A percentile compares a stretch with the other conserved stretches of the same genome.
Conservation (phyloP, 2,888 invertebrate genomes). For the Cryptophagus acutangulus region DNA sequence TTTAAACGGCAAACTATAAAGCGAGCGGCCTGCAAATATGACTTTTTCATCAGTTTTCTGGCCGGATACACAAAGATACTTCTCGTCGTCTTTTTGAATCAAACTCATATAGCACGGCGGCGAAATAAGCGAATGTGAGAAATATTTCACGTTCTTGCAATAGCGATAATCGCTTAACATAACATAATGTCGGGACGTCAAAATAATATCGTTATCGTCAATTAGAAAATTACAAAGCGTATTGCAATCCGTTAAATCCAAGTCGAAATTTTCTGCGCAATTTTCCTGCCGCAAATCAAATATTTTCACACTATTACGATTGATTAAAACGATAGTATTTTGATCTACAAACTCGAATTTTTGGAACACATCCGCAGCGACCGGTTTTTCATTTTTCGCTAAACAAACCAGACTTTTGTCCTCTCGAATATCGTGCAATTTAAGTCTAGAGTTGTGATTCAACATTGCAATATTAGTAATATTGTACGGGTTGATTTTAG, state of each 20-base stretch:
- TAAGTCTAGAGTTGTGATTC: slow-evolving; percentile 16
- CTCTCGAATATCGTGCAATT: slow-evolving; percentile 21
- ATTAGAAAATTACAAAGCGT: slow-evolving; percentile 25
- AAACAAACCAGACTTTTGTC: slow-evolving; percentile 13
- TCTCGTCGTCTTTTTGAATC: slow-evolving; percentile 16
- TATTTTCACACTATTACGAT: slow-evolving; percentile 21
- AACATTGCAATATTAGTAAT: slow-evolving; percentile 20
- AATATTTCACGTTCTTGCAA: slow-evolving; percentile 18
- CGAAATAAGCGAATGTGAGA: slow-evolving; percentile 24
- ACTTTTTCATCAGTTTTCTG: slow-evolving; percentile 26
- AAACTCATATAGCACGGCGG: slow-evolving; percentile 30
- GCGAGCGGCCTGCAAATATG: slow-evolving; percentile 27
- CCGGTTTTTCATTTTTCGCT: slow-evolving; percentile 9
- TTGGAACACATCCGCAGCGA: slow-evolving; percentile 18
- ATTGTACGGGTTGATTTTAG: slow-evolving; percentile 21
- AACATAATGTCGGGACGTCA: slow-evolving; percentile 27
- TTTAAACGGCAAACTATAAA: slow-evolving; percentile 28
- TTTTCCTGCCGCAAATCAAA: slow-evolving; percentile 20
- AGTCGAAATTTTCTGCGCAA: slow-evolving; percentile 20
- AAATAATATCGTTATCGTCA: slow-evolving; percentile 18
- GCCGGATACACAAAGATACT: slow-evolving; percentile 25
- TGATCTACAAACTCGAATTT: slow-evolving; percentile 25
- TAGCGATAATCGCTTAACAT: slow-evolving; percentile 26
- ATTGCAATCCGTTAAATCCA: slow-evolving; percentile 27
- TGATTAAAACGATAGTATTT: slow-evolving; percentile 22